Evolutionary conservation across 2,888 invertebrate species (phyloP), one percentile per base, ranked within the genome.

Genomic region (Apantesis nais): DNA sequence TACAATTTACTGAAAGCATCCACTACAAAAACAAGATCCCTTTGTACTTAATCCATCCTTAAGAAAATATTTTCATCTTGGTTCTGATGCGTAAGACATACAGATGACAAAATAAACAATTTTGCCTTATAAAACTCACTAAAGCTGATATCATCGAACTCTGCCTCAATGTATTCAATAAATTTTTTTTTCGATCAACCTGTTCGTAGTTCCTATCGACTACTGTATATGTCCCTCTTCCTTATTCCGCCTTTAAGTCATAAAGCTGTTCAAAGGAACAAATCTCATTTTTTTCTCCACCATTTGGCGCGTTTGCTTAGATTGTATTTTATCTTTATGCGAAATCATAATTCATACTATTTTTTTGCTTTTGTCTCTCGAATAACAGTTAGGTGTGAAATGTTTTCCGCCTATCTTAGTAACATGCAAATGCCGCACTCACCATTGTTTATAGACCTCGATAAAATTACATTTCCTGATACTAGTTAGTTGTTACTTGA

Each of bases 261-360:
- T 83, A 86, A 89, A 86, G 89, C 88, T 89, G 85, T 86, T 90
- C 88, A 88, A 83, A 80, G 83, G 85, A 90, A 89, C 87, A 92
- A 92, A 93, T 91, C 89, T 89, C 87, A 89, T 55, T 92, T 93
- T 93, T 92, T 93, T 93, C 92, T 90, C 84, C 88, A 83, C 90
- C 91, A 91, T 93, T 94, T 92, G 90, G 90, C 90, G 88, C 89
- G 90, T 89, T 90, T 87, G 91, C 92, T 92, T 92, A 92, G 91
- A 91, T 92, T 93, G 91, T 94, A 92, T 93, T 93, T 93, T 94
- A 94, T 93, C 93, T 93, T 93, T 92, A 93, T 92, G 92, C 86
- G 92, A 92, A 93, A 93, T 93, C 94, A 92, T 93, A 93, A 92
- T 92, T 93, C 93, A 93, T 92, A 85, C 88, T 90, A 90, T 92